A percentile compares a stretch with the other conserved stretches of the same genome.
These are phyloP conservation scores for Ellobius talpinus DNA, from an alignment of 2,113 vertebrate genomes.

Conservation along the genomic window DNA sequence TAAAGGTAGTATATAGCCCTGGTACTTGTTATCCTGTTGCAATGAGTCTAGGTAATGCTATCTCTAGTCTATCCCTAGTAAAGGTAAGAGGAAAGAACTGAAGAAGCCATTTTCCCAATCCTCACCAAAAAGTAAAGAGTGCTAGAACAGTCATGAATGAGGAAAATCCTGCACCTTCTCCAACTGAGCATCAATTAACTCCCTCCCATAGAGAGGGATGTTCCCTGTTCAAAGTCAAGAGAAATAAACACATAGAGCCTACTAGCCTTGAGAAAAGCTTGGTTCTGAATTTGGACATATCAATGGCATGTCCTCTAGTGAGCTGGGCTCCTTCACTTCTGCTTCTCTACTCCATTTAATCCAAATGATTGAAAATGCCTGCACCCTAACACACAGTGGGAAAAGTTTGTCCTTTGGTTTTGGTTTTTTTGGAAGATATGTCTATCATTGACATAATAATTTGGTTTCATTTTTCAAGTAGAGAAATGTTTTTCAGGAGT, in stretches of 20 bases:
- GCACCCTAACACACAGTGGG: not conserved
- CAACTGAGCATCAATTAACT: not conserved
- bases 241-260: not conserved
- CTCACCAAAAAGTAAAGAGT: slow-evolving; percentile 75
- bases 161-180: not conserved
- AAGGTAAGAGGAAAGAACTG: slow-evolving; percentile 78
- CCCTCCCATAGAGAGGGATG: not conserved
- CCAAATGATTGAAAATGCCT: not conserved
- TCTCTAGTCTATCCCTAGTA: slow-evolving; percentile 75
- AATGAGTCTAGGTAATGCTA: slow-evolving; percentile 74
- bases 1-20: slow-evolving; percentile 52
- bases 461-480: slow-evolving; percentile 14
- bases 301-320: not conserved
- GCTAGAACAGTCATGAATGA: not conserved
- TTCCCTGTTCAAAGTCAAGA: not conserved
- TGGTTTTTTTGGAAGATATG: not conserved
- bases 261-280: not conserved
- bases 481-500: not conserved
- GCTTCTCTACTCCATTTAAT: not conserved
- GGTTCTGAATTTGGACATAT: not conserved
- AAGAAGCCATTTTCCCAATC: slow-evolving; percentile 65
- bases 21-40: slow-evolving; percentile 75
- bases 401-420: not conserved
- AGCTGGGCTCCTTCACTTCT: not conserved
- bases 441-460: not conserved